phyloP scores from a whole-genome alignment of 2,797 vertebrate species.

The Psittacula derbiana region DNA sequence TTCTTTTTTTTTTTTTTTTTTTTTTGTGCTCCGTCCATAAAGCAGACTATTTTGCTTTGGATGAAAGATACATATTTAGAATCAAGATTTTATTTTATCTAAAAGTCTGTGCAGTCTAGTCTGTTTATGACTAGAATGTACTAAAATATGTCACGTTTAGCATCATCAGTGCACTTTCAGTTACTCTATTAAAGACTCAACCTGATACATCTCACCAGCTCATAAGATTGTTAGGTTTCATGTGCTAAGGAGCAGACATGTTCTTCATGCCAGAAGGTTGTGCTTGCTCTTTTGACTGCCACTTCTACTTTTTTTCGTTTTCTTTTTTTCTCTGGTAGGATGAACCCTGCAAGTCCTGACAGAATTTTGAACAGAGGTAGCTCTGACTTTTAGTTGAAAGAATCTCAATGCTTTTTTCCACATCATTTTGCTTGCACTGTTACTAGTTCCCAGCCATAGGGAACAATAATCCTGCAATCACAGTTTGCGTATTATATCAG shows the following conservation, averaged over 20 bases:
- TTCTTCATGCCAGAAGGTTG: neutral
- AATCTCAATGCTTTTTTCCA: neutral
- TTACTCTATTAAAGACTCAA: neutral
- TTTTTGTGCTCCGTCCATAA: fast-evolving
- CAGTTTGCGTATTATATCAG: neutral
- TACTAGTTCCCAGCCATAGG: neutral
- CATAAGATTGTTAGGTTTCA: neutral
- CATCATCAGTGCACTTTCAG: neutral
- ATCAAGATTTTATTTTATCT: neutral
- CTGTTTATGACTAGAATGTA: neutral
- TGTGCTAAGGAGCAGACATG: neutral
- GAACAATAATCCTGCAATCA: neutral
- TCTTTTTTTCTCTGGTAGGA: neutral
- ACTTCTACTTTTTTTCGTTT: neutral
- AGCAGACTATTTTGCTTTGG: neutral
- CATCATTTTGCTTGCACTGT: neutral
- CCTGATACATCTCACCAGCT: neutral
- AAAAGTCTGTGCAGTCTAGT: neutral
- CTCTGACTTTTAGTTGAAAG: neutral
- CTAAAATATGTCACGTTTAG: neutral
- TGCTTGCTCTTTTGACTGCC: neutral
- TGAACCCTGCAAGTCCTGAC: neutral
- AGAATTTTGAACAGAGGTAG: neutral
- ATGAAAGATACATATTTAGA: neutral
- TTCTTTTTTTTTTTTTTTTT: neutral